These are phyloP conservation scores for Tor tambroides DNA, from an alignment of 2,113 vertebrate species.

Conservation along the genomic window DNA sequence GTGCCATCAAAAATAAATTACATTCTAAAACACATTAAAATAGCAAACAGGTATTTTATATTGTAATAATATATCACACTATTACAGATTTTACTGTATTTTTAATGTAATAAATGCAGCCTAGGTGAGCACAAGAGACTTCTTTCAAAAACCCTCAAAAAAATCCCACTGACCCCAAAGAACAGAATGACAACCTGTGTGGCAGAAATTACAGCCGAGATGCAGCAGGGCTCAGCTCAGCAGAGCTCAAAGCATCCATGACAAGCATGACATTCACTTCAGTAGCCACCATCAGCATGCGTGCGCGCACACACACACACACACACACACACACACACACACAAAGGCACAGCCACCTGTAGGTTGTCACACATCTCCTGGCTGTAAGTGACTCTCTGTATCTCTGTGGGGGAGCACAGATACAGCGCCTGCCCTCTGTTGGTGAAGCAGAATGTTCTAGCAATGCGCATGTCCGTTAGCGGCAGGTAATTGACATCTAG, in stretches of 20 bases:
- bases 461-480: conserved; percentile 95
- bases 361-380: conserved; percentile 98
- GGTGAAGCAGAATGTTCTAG: conserved; percentile 96
- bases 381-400: conserved; percentile 96
- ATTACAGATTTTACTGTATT: not conserved
- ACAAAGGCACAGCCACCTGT: conserved; percentile 79
- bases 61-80: not conserved
- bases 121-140: not conserved
- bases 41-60: not conserved
- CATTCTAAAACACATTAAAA: not conserved
- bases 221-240: conserved; percentile 53
- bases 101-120: not conserved
- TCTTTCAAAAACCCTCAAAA: not conserved
- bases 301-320: conserved; percentile 4
- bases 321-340: not conserved
- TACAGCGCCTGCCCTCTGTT: conserved; percentile 95
- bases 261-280: conserved; percentile 67
- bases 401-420: conserved; percentile 95
- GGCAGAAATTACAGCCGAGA: conserved; percentile 41
- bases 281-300: conserved; percentile 32
- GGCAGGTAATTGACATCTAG: conserved; percentile 95
- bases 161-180: not conserved
- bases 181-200: conserved; percentile 31
- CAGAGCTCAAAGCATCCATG: conserved; percentile 58
- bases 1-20: not conserved